Base-by-base conservation (phyloP, 1,140 invertebrate genomes). In the Neuroterus valhalla region DNA sequence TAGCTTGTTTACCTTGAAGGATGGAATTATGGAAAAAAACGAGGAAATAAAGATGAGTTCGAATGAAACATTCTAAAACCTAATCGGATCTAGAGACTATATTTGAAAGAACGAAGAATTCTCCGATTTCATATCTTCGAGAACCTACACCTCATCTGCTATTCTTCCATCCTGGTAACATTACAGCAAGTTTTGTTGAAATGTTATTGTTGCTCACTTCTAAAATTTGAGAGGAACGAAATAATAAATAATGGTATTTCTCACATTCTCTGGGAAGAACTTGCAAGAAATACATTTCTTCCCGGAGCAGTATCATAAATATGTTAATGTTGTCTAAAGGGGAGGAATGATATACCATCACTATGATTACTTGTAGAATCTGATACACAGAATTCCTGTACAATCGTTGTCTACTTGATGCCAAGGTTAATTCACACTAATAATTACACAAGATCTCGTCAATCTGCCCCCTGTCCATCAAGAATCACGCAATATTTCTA, bases 371-470 rank as follows among this genome's bases (percentile, higher is more conserved):
- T 21, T 62, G 46, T 71, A 77, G 70, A 70, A 48, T 71, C 77
- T 72, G 75, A 81, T 77, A 77, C 68, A 75, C 72, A 70, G 72
- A 77, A 75, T 71, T 66, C 43, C 75, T 78, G 68, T 62, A 45
- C 52, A 26, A 48, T 77, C 75, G 70, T 78, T 71, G 74, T 71
- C 75, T 78, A 73, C 66, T 62, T 62, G 31, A 62, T 62, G 21
- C 14, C 75, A 52, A 74, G 72, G 77, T 75, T 84, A 84, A 84
- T 82, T 82, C 76, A 76, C 73, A 70, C 80, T 84, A 86, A 86
- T 86, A 86, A 81, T 83, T 85, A 84, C 78, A 78, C 79, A 78
- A 84, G 76, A 78, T 81, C 76, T 78, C 73, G 68, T 68, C 69
- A 79, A 71, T 82, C 70, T 72, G 66, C 67, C 55, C 31, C 55